Percentiles rank a stretch among this genome's conserved stretches.
phyloP scores from a whole-genome alignment of 2,888 invertebrate species.

The Girardia tigrina region DNA sequence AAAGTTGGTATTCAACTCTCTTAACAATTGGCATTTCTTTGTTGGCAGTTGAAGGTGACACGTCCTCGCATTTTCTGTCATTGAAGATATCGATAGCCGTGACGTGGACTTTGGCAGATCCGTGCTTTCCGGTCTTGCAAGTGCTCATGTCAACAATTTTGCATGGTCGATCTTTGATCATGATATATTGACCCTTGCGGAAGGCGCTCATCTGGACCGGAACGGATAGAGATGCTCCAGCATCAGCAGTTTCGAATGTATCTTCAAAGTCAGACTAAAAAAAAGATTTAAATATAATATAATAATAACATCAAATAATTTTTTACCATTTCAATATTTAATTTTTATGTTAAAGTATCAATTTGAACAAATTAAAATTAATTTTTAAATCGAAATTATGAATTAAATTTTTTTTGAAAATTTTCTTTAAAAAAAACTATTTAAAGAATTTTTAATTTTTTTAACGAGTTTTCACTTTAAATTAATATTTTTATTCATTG shows the following conservation, averaged over 20 bases:
- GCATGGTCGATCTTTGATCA: not conserved
- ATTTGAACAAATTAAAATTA: too few relatives aligned
- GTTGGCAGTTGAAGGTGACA: not conserved
- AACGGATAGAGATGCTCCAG: not conserved
- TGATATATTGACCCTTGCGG: not conserved
- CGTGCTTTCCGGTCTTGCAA: not conserved
- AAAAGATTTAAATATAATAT: too few relatives aligned
- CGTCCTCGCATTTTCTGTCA: not conserved
- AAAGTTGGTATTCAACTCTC: not conserved
- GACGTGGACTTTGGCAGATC: not conserved
- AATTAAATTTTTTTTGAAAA: too few relatives aligned
- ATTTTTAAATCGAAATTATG: too few relatives aligned
- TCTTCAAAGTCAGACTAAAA: not conserved
- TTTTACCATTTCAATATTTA: too few relatives aligned
- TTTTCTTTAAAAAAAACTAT: too few relatives aligned
- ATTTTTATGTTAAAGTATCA: too few relatives aligned
- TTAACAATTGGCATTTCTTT: constrained; percentile 25
- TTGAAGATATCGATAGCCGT: not conserved
- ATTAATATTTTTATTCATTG: too few relatives aligned
- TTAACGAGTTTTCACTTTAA: too few relatives aligned
- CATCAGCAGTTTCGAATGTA: not conserved
- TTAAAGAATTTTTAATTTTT: too few relatives aligned
- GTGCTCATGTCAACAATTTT: not conserved
- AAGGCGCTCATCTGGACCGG: not conserved
- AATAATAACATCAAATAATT: too few relatives aligned